These are phyloP conservation scores for Elanoides forficatus DNA, from an alignment of 2,113 vertebrate genomes.

Conservation along the genomic window DNA sequence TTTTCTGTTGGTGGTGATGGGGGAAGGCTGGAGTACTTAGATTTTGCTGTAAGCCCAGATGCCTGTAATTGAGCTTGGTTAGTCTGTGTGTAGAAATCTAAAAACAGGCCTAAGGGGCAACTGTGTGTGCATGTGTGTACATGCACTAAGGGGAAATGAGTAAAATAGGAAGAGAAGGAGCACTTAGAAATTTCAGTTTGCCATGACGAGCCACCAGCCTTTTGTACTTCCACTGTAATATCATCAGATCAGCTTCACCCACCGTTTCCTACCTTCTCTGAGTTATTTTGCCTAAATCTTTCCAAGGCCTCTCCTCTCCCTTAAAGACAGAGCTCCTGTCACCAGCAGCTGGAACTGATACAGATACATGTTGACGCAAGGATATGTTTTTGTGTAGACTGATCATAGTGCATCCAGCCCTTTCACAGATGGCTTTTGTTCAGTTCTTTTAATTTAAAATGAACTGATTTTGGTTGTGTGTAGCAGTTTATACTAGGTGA, in stretches of 20 bases:
- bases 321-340: not conserved
- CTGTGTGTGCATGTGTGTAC: no score
- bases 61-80: not conserved
- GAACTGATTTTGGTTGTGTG: not conserved
- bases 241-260: not conserved
- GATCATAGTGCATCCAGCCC: not conserved
- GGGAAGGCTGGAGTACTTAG: not conserved
- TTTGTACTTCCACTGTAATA: not conserved
- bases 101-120: not conserved
- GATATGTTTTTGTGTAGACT: not conserved
- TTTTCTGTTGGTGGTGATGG: not conserved
- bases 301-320: not conserved
- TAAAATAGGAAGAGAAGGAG: not conserved
- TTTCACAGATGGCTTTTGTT: not conserved
- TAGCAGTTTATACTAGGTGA: no score
- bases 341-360: not conserved
- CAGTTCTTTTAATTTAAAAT: not conserved
- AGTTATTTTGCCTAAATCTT: not conserved
- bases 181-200: not conserved
- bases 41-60: not conserved
- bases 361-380: not conserved
- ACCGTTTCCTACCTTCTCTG: accelerated
- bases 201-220: accelerated
- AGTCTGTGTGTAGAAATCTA: not conserved
- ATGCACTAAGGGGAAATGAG: not conserved